Conservation (phyloP, 1,140 invertebrate genomes). For the Galleria mellonella region DNA sequence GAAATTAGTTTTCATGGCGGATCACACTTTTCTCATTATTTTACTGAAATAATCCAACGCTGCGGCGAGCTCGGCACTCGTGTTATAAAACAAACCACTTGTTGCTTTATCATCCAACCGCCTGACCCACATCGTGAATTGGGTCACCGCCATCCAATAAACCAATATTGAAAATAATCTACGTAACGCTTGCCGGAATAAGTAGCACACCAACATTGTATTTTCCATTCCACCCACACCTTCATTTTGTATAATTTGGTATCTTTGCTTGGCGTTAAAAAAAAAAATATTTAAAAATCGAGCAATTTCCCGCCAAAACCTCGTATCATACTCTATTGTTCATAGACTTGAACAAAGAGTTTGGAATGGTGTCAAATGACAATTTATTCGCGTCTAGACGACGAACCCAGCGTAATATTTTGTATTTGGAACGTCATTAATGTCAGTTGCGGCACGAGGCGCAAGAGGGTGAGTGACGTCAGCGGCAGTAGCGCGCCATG, state of each 20-base stretch:
- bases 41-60: too few species aligned
- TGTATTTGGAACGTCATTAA: conserved; percentile 15
- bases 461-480: conserved; percentile 25
- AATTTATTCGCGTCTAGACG: conserved; percentile 6
- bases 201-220: not conserved
- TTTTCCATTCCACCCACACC: too few species aligned
- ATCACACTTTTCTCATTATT: too few species aligned
- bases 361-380: conserved; percentile 16
- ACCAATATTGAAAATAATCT: conserved; percentile 1
- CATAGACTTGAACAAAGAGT: not conserved
- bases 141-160: not conserved
- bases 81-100: not conserved
- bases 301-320: not conserved
- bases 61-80: not conserved
- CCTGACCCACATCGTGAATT: not conserved
- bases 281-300: not conserved
- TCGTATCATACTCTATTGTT: not conserved
- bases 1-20: too few species aligned
- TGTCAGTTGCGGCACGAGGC: conserved; percentile 18
- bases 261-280: not conserved
- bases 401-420: conserved; percentile 7
- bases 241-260: not conserved
- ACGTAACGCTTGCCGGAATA: not conserved
- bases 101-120: not conserved
- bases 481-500: conserved; percentile 3